Evolutionary conservation across 2,888 invertebrate species (phyloP).

Genomic region (Calliphora vomitoria): DNA sequence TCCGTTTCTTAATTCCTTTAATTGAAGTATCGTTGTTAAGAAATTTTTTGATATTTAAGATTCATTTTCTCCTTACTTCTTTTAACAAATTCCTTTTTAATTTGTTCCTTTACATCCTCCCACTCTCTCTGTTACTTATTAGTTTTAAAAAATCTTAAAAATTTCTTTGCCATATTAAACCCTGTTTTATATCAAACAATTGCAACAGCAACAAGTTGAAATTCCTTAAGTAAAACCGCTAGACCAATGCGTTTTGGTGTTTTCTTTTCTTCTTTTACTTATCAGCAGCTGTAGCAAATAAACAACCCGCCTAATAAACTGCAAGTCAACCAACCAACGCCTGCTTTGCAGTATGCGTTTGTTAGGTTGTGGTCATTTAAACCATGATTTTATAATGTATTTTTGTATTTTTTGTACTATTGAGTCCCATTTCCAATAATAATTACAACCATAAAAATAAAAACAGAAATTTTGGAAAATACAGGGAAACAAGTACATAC

Average conservation of each 20-base stretch:
- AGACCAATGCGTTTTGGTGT: slow-evolving; percentile 43
- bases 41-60: neutral
- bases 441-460: slow-evolving; percentile 57
- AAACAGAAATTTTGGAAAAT: neutral
- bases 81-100: neutral
- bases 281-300: slow-evolving; percentile 29
- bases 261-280: slow-evolving; percentile 3
- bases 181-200: slow-evolving; percentile 33
- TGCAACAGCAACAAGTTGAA: slow-evolving; percentile 26
- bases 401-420: slow-evolving; percentile 46
- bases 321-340: slow-evolving; percentile 33
- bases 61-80: neutral
- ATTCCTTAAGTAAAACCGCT: slow-evolving; percentile 63
- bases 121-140: neutral
- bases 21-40: neutral
- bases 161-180: slow-evolving; percentile 36
- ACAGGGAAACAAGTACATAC: neutral
- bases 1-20: neutral
- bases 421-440: slow-evolving; percentile 61
- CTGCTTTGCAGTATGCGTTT: slow-evolving; percentile 40
- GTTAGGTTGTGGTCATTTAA: slow-evolving; percentile 35
- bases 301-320: neutral
- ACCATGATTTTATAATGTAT: slow-evolving; percentile 23
- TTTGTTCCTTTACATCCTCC: neutral
- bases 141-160: neutral